A percentile compares a stretch with the other conserved stretches of the same genome.
These are phyloP conservation scores for Megaustenia siamemsis DNA, from an alignment of 2,888 invertebrate species.

Conservation along the genomic window DNA sequence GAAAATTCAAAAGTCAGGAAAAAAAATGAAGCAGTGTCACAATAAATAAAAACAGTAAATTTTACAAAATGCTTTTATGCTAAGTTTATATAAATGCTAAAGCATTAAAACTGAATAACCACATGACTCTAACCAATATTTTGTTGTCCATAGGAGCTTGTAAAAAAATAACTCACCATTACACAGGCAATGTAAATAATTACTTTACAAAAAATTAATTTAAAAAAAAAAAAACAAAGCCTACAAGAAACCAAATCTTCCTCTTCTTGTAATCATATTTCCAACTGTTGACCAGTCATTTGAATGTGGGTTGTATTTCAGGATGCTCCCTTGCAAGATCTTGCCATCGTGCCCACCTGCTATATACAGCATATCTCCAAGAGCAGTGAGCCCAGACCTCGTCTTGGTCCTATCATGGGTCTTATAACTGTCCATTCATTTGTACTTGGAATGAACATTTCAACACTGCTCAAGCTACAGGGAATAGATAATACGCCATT, in stretches of 20 bases:
- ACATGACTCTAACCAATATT: not conserved
- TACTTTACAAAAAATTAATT: not conserved
- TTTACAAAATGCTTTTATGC: no score
- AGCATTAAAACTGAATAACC: not conserved
- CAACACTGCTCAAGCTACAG: slow-evolving; percentile 55
- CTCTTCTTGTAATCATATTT: slow-evolving; percentile 50
- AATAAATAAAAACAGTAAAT: no score
- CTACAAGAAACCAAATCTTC: slow-evolving; percentile 55
- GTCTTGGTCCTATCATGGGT: slow-evolving; percentile 47
- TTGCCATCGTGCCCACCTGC: slow-evolving; percentile 60
- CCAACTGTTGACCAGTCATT: slow-evolving; percentile 54
- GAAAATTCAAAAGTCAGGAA: not conserved
- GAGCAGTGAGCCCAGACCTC: slow-evolving; percentile 54
- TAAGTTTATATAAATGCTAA: not conserved
- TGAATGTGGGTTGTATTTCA: slow-evolving; percentile 50
- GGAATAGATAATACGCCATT: not conserved
- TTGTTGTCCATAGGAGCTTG: not conserved
- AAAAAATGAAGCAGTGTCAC: no score
- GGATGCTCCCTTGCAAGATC: slow-evolving; percentile 47
- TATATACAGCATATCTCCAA: slow-evolving; percentile 54
- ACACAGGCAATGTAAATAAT: not conserved
- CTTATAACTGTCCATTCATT: slow-evolving; percentile 55
- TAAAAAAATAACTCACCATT: not conserved
- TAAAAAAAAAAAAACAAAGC: not conserved
- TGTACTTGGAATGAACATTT: slow-evolving; percentile 45